Conservation (phyloP, 1,140 invertebrate genomes). For the Babylonia areolata region DNA sequence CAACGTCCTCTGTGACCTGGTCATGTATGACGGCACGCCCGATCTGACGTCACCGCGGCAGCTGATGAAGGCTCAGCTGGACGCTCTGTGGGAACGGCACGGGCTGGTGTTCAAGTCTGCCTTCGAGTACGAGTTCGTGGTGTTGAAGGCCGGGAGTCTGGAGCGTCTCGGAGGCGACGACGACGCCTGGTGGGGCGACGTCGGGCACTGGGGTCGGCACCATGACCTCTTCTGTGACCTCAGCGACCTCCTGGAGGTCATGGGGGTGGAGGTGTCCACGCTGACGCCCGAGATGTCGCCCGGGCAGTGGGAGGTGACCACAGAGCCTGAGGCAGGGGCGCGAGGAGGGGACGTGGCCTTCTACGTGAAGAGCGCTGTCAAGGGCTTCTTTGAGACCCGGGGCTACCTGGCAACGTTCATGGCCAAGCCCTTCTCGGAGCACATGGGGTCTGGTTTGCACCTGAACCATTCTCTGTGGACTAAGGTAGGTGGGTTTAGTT, state of each 20-base stretch:
- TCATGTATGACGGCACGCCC: neutral
- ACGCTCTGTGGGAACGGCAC: too few relatives aligned
- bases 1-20: constrained; percentile 12
- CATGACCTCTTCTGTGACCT: constrained; percentile 31
- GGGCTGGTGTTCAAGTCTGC: too few relatives aligned
- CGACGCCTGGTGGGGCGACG: neutral
- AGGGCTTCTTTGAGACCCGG: neutral
- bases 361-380: constrained; percentile 38
- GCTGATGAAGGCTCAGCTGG: too few relatives aligned
- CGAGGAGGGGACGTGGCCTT: constrained; percentile 35
- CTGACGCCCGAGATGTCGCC: constrained; percentile 33
- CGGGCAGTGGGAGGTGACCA: constrained; percentile 43
- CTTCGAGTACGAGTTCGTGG: constrained; percentile 37
- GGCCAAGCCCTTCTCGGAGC: constrained; percentile 37
- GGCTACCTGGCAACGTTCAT: constrained; percentile 51
- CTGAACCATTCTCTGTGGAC: too few relatives aligned
- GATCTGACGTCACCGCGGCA: neutral
- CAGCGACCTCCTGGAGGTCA: constrained; percentile 4
- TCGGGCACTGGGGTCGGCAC: neutral
- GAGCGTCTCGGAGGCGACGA: constrained; percentile 3
- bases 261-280: too few relatives aligned
- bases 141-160: constrained; percentile 24
- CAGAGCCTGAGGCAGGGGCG: constrained; percentile 34
- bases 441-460: too few relatives aligned
- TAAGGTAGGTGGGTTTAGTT: too few relatives aligned